A percentile compares a stretch with the other conserved stretches of the same genome.
Evolutionary conservation across 2,888 invertebrate genomes (phyloP).

Genomic region (Mesoligia furuncula): DNA sequence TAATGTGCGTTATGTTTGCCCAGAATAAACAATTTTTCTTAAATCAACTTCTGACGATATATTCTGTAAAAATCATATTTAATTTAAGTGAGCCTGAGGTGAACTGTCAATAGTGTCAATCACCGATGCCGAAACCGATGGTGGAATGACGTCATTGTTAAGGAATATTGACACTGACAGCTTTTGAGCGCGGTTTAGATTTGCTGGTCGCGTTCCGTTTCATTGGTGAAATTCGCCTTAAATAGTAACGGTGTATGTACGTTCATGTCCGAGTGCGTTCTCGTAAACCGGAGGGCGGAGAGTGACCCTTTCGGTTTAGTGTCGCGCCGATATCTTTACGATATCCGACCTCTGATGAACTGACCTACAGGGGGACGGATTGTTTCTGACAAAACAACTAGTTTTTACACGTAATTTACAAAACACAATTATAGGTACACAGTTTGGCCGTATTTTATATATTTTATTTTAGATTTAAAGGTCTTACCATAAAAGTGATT

Average conservation of each 20-base stretch:
- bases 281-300: conserved; percentile 60
- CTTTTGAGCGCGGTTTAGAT: neutral
- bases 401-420: neutral
- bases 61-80: neutral
- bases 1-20: neutral
- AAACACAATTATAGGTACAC: neutral
- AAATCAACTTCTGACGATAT: neutral
- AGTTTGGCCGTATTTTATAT: neutral
- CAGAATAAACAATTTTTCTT: neutral
- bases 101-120: neutral
- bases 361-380: conserved; percentile 67
- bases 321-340: conserved; percentile 82
- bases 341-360: conserved; percentile 80
- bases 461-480: neutral
- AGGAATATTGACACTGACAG: neutral
- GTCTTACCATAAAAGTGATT: neutral
- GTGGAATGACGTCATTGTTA: neutral
- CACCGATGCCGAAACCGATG: neutral
- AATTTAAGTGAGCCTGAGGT: neutral
- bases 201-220: neutral
- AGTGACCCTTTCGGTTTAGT: conserved; percentile 75
- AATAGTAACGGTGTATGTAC: conserved; percentile 23
- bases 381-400: neutral
- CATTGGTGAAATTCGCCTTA: neutral
- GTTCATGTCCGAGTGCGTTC: conserved; percentile 26